A percentile compares a stretch with the other conserved stretches of the same genome.
Conservation (phyloP, 2,797 vertebrate genomes). For the Sibirionetta formosa region DNA sequence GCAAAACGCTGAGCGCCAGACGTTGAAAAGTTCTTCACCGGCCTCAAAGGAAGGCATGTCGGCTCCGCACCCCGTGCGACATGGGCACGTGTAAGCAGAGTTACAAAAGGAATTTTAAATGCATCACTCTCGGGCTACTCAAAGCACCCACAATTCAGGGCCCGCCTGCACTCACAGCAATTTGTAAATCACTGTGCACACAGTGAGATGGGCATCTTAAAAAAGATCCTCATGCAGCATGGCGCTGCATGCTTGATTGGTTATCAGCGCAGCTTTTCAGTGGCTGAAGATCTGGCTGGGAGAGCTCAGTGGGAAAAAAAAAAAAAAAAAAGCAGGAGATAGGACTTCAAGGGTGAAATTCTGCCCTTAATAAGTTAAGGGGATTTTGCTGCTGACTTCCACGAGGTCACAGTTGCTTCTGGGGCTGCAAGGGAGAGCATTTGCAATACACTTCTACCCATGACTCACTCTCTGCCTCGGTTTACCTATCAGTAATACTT, state of each 20-base stretch:
- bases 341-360: background rate
- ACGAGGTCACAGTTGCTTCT: background rate
- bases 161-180: background rate
- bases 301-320: background rate
- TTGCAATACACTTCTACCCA: background rate
- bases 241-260: rapidly evolving
- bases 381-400: background rate
- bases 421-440: background rate
- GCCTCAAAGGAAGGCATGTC: background rate
- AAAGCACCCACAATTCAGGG: background rate
- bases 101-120: conserved; percentile 17
- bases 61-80: background rate
- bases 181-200: background rate
- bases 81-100: background rate
- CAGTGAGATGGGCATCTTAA: background rate
- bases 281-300: background rate
- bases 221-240: background rate
- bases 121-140: background rate
- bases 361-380: background rate
- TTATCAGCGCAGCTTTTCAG: background rate
- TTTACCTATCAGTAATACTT: conserved; percentile 34
- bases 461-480: background rate
- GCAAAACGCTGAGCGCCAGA: conserved; percentile 15
- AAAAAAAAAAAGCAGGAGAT: background rate
- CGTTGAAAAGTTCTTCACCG: background rate